Percentiles rank a stretch among this genome's conserved stretches.
These are phyloP conservation scores for Cheilosia vulpina DNA, from an alignment of 2,888 invertebrate species.

Conservation along the genomic window DNA sequence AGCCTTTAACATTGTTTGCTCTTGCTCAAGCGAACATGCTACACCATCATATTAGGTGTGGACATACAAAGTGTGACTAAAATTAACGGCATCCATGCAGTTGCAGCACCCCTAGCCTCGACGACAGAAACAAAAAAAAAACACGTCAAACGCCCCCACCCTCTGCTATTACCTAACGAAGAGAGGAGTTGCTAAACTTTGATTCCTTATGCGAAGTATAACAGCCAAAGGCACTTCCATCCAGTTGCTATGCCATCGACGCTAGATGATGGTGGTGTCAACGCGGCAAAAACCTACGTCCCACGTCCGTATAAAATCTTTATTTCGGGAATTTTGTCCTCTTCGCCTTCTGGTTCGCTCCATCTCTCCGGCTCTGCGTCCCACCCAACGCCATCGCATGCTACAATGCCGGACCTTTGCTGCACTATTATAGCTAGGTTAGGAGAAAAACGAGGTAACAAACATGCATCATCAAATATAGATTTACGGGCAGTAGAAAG, in stretches of 20 bases:
- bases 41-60: constrained; percentile 64
- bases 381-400: constrained; percentile 6
- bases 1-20: constrained; percentile 53
- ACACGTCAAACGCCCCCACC: constrained; percentile 3
- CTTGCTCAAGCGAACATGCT: constrained; percentile 61
- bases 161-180: constrained; percentile 11
- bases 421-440: constrained; percentile 62
- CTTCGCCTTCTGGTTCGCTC: constrained; percentile 38
- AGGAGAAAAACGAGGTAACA: constrained; percentile 68
- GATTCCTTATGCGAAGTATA: constrained; percentile 69
- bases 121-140: constrained; percentile 15
- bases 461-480: constrained; percentile 76
- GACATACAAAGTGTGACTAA: constrained; percentile 71
- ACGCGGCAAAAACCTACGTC: constrained; percentile 72
- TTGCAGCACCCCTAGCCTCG: constrained; percentile 24
- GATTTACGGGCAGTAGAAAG: constrained; percentile 74
- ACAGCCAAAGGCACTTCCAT: constrained; percentile 67
- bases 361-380: background rate
- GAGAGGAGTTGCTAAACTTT: constrained; percentile 66
- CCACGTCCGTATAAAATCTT: constrained; percentile 70
- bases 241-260: constrained; percentile 69
- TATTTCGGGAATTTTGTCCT: constrained; percentile 67
- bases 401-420: constrained; percentile 52
- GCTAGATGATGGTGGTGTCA: constrained; percentile 72
- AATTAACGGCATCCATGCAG: constrained; percentile 65